Evolutionary conservation across 2,888 invertebrate species (phyloP), one percentile per base, ranked within the genome.

Genomic region (Dexiosoma caninum): DNA sequence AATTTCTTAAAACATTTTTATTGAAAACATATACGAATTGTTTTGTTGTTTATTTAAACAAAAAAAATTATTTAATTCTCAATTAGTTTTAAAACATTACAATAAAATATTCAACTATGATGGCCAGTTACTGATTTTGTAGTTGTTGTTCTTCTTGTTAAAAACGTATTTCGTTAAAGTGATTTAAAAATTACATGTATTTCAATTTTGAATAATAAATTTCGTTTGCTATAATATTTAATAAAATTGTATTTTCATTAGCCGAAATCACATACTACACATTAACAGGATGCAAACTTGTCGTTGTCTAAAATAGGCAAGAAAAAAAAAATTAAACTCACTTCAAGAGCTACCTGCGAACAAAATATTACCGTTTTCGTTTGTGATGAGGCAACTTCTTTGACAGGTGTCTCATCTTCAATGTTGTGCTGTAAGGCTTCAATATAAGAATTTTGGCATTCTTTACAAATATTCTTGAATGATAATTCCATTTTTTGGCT

Each of bases 381-480:
- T 69, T 81, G 51, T 64, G 57, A 46, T 69, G 64, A 23, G 51
- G n/a, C 51, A 57, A 69, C 21, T 10, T 72, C 64, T 74, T 77
- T 72, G 27, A 64, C 35, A 0, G 62, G 57, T 21, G 57, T 67
- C 51, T 69, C 35, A 64, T 72, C 69, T 51, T 44, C 66, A 27
- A 72, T 81, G 35, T 78, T 74, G 69, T 82, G 75, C 66, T 81
- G 74, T 75, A 82, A 71, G 74, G 78, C 78, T 75, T 75, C 78
- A 74, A 82, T 78, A 71, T 82, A 82, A 40, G 78, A 82, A 62
- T 75, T 82, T 67, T 78, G 75, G 60, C 81, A 82, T 78, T 78
- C 78, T 51, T 82, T 75, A 62, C 81, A 82, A 49, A 82, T 44
- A 7, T 60, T 75, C 21, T 82, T 78, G 9, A 82, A 60, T 27